phyloP scores from a whole-genome alignment of 2,888 invertebrate genomes.

The Andrena praecox region DNA sequence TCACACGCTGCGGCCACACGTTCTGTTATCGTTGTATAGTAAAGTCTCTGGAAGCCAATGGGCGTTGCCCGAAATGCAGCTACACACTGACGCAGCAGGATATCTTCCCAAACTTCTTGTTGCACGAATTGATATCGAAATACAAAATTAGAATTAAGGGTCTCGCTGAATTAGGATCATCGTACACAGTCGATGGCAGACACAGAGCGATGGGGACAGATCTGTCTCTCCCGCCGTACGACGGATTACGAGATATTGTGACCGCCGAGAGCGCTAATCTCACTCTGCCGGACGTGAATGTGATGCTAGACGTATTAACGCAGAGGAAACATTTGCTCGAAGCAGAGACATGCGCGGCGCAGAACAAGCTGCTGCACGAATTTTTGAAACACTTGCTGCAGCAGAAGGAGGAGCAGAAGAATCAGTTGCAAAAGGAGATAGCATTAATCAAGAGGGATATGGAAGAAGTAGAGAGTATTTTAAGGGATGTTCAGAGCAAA shows the following conservation, averaged over 20 bases:
- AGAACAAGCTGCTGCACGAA: conserved; percentile 93
- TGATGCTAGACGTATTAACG: conserved; percentile 92
- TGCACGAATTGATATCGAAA: conserved; percentile 93
- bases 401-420: conserved; percentile 89
- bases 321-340: conserved; percentile 92
- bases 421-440: conserved; percentile 90
- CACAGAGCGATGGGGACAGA: conserved; percentile 74
- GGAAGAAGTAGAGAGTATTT: conserved; percentile 89
- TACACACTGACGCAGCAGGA: conserved; percentile 89
- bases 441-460: conserved; percentile 91
- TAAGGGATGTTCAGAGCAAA: conserved; percentile 87
- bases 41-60: conserved; percentile 88
- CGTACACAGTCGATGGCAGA: conserved; percentile 72
- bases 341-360: conserved; percentile 92
- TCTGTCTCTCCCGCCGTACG: conserved; percentile 78
- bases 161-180: conserved; percentile 83
- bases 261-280: conserved; percentile 90
- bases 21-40: conserved; percentile 94
- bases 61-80: conserved; percentile 94
- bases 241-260: conserved; percentile 87
- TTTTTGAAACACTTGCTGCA: conserved; percentile 92
- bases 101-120: conserved; percentile 94
- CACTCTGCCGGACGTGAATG: conserved; percentile 92
- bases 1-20: conserved; percentile 96
- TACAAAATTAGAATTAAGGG: conserved; percentile 87